Percentiles rank a stretch among this genome's conserved stretches.
Evolutionary conservation across 23 tunicate genomes (phyloP).

Genomic region (Ciona savignyi): DNA sequence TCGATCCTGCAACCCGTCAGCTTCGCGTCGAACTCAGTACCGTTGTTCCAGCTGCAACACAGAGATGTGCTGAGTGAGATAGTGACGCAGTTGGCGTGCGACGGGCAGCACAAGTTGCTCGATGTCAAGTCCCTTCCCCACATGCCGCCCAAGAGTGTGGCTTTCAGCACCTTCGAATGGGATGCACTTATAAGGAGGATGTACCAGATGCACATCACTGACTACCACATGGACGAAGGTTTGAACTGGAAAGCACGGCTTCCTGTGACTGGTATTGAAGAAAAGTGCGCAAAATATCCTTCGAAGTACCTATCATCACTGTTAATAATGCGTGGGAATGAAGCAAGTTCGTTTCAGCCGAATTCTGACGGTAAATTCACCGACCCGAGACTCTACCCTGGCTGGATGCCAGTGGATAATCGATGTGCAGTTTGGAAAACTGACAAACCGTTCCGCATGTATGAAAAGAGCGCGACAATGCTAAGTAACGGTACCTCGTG

Average conservation of each 20-base stretch:
- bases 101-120: conserved; percentile 54
- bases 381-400: conserved; percentile 20
- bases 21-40: neutral
- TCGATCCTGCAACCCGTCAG: conserved; percentile 62
- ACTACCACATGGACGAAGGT: conserved; percentile 66
- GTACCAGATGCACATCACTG: conserved; percentile 75
- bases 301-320: conserved; percentile 36
- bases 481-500: conserved; percentile 73
- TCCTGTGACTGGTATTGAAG: neutral
- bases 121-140: conserved; percentile 55
- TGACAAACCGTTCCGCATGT: conserved; percentile 29
- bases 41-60: neutral
- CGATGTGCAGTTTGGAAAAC: conserved; percentile 43
- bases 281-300: neutral
- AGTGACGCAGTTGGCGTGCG: conserved; percentile 17
- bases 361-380: conserved; percentile 13
- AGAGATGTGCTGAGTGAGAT: conserved; percentile 29
- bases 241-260: conserved; percentile 48
- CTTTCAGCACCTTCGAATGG: conserved; percentile 70
- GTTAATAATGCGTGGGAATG: conserved; percentile 51
- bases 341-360: conserved; percentile 3
- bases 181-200: conserved; percentile 42
- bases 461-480: conserved; percentile 59
- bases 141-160: conserved; percentile 38
- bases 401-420: conserved; percentile 28